Percentiles rank a stretch among this genome's conserved stretches.
Conservation (phyloP, 2,888 invertebrate species). For the Nudaria mundana region DNA sequence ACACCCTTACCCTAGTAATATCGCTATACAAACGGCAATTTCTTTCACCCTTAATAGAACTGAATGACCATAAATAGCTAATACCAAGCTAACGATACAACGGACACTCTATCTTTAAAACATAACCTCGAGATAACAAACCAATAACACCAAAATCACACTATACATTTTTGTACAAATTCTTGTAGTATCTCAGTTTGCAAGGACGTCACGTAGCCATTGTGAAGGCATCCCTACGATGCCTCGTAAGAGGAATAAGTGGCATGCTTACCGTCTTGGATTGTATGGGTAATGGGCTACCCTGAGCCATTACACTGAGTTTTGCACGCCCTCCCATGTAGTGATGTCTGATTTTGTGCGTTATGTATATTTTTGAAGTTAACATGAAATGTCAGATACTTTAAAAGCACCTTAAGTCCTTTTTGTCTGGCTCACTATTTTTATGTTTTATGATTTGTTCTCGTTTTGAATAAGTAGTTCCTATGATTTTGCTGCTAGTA, state of each 20-base stretch:
- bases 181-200: slow-evolving; percentile 28
- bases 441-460: no score
- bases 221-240: slow-evolving; percentile 35
- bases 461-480: background rate
- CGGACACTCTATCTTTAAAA: slow-evolving; percentile 1
- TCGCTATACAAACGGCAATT: no score
- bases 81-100: background rate
- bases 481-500: no score
- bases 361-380: slow-evolving; percentile 2
- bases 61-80: background rate
- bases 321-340: slow-evolving; percentile 19
- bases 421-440: no score
- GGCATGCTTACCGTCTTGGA: slow-evolving; percentile 38
- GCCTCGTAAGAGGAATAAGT: slow-evolving; percentile 40
- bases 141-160: slow-evolving; percentile 3
- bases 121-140: slow-evolving; percentile 14
- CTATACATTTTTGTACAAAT: slow-evolving; percentile 22
- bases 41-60: no score
- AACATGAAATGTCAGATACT: slow-evolving; percentile 6
- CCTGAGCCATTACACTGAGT: slow-evolving; percentile 29
- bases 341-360: slow-evolving; percentile 6
- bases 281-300: slow-evolving; percentile 38
- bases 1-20: no score
- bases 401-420: no score
- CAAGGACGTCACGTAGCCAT: slow-evolving; percentile 28